Percentiles rank a stretch among this genome's conserved stretches.
These are phyloP conservation scores for Baryphthengus martii DNA, from an alignment of 2,113 vertebrate species.

Conservation along the genomic window DNA sequence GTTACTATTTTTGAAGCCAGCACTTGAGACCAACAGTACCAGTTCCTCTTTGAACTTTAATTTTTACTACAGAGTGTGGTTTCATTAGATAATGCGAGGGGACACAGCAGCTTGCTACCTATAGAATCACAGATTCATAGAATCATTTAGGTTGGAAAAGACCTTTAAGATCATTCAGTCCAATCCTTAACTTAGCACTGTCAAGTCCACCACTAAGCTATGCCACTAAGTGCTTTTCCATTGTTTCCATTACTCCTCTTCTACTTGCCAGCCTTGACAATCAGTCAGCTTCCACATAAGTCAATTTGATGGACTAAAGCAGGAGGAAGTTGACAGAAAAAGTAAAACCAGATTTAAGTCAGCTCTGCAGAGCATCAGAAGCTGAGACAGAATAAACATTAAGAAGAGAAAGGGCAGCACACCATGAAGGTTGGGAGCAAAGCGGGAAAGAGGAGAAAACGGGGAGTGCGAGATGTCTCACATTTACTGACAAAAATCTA, in stretches of 20 bases:
- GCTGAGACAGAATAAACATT: neutral
- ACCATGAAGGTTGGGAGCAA: rapidly evolving
- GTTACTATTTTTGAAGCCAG: neutral
- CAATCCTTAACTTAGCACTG: too few species aligned
- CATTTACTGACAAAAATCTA: neutral
- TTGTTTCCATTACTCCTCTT: neutral
- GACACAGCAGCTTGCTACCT: neutral
- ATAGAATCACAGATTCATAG: neutral
- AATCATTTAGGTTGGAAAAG: too few species aligned
- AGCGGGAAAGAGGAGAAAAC: neutral
- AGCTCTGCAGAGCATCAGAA: neutral
- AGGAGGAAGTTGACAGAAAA: neutral
- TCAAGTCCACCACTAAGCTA: too few species aligned
- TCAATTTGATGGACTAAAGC: neutral
- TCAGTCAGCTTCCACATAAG: neutral
- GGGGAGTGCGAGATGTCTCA: neutral
- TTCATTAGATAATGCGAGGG: neutral
- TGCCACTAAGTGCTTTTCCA: neutral
- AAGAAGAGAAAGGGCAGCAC: neutral
- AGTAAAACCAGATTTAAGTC: neutral
- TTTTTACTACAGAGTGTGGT: neutral
- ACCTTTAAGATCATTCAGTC: too few species aligned
- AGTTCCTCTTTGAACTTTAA: neutral
- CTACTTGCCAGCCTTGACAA: neutral
- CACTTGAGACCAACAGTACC: neutral